Percentiles rank a stretch among this genome's conserved stretches.
phyloP scores from a whole-genome alignment of 92 coral and sea anemone species.

The Epizoanthus scotinus region DNA sequence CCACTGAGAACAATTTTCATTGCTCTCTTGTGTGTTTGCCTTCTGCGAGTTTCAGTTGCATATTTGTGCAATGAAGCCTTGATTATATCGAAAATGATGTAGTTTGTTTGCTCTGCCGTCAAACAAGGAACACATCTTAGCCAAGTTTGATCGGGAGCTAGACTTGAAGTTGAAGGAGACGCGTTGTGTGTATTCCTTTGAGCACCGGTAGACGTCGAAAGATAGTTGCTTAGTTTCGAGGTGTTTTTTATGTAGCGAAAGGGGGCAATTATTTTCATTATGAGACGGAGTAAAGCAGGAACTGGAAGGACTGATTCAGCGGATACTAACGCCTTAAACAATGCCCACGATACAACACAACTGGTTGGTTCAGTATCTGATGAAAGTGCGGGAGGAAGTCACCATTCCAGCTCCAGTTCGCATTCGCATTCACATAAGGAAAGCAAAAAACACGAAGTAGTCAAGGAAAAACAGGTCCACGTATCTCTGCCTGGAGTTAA shows the following conservation, averaged over 20 bases:
- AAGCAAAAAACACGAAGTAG: conserved; percentile 65
- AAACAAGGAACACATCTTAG: conserved; percentile 4
- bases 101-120: background rate
- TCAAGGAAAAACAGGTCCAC: conserved; percentile 75
- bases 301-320: conserved; percentile 39
- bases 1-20: conserved; percentile 28
- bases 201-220: conserved; percentile 1
- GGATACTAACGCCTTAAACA: conserved; percentile 23
- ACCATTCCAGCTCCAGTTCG: conserved; percentile 12
- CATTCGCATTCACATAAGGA: conserved; percentile 46
- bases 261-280: conserved; percentile 23
- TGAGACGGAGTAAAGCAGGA: conserved; percentile 64
- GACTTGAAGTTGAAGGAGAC: background rate
- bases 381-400: conserved; percentile 37
- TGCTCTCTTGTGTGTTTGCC: conserved; percentile 5
- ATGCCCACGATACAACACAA: conserved; percentile 32
- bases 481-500: conserved; percentile 76
- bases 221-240: conserved; percentile 1
- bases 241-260: conserved; percentile 29
- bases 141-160: background rate
- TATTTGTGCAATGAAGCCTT: background rate
- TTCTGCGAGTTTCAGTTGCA: conserved; percentile 28
- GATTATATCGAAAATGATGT: conserved; percentile 18
- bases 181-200: conserved; percentile 7
- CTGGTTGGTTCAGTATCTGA: conserved; percentile 46